Evolutionary conservation across 2,888 invertebrate genomes (phyloP).

Genomic region (Sericinus montela): DNA sequence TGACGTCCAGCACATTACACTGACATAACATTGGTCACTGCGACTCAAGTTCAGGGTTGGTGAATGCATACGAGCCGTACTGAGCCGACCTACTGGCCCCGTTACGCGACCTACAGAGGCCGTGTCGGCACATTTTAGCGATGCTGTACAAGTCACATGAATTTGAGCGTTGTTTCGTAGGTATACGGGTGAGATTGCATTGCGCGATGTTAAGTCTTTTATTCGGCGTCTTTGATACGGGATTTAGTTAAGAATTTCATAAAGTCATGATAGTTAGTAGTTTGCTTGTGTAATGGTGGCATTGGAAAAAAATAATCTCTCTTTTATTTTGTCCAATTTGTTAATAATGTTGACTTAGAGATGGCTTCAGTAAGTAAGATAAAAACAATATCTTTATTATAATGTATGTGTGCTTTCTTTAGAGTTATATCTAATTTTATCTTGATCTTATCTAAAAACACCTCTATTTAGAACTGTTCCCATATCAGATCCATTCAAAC

Average conservation of each 20-base stretch:
- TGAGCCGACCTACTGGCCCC: conserved; percentile 41
- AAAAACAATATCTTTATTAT: no score
- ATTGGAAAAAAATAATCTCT: background rate
- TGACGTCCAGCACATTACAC: no score
- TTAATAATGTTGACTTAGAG: no score
- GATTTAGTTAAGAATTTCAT: conserved; percentile 3
- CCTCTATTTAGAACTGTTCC: no score
- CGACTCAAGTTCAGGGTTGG: conserved; percentile 14
- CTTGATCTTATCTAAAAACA: no score
- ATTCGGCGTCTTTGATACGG: conserved; percentile 5
- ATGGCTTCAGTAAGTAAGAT: no score
- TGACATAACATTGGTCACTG: conserved; percentile 7
- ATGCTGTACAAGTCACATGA: background rate
- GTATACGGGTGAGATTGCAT: background rate
- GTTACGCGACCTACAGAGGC: conserved; percentile 28
- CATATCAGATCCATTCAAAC: no score
- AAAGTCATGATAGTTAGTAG: background rate
- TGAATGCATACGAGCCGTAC: background rate
- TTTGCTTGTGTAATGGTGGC: background rate
- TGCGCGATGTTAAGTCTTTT: background rate
- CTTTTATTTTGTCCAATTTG: no score
- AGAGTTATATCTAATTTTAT: no score
- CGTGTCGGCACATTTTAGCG: conserved; percentile 23
- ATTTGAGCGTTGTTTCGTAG: background rate
- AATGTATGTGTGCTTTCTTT: no score